Percentiles rank a stretch among this genome's conserved stretches.
Conservation (phyloP, 2,797 vertebrate species). For the Gadopsis bispinosus region DNA sequence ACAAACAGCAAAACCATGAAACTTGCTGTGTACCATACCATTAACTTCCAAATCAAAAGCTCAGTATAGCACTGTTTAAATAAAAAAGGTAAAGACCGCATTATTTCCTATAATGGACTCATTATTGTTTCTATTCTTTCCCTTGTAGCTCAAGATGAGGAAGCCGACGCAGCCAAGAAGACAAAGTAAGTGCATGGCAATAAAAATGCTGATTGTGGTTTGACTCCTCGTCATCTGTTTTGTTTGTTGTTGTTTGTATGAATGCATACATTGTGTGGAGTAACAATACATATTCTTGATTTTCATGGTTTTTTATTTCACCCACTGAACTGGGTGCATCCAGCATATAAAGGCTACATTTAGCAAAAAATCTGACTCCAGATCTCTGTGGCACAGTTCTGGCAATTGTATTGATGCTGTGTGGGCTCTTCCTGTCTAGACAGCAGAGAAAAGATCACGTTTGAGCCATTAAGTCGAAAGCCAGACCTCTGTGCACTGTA, state of each 20-base stretch:
- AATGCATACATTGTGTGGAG: constrained; percentile 10
- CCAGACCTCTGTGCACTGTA: constrained; percentile 36
- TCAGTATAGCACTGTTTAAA: not conserved
- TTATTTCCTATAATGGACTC: not conserved
- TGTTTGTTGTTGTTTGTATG: not conserved
- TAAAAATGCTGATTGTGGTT: constrained; percentile 7
- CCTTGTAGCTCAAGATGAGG: constrained; percentile 62
- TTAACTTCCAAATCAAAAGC: not conserved
- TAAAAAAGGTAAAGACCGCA: not conserved
- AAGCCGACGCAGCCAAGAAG: constrained; percentile 68
- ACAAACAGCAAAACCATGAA: not conserved
- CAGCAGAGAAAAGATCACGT: constrained; percentile 32
- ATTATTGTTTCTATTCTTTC: not conserved
- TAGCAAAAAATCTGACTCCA: constrained; percentile 16
- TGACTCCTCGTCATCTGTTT: not conserved
- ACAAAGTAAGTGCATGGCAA: constrained; percentile 74
- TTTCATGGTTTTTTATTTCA: not conserved
- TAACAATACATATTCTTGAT: constrained; percentile 4
- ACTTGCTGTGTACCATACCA: not conserved
- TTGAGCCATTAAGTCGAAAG: constrained; percentile 44
- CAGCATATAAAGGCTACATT: constrained; percentile 18
- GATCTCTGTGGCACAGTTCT: constrained; percentile 28
- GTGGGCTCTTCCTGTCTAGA: constrained; percentile 52
- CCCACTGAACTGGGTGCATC: not conserved
- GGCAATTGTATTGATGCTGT: constrained; percentile 19